phyloP scores from a whole-genome alignment of 2,888 invertebrate genomes.

The Periphyllus acericola region DNA sequence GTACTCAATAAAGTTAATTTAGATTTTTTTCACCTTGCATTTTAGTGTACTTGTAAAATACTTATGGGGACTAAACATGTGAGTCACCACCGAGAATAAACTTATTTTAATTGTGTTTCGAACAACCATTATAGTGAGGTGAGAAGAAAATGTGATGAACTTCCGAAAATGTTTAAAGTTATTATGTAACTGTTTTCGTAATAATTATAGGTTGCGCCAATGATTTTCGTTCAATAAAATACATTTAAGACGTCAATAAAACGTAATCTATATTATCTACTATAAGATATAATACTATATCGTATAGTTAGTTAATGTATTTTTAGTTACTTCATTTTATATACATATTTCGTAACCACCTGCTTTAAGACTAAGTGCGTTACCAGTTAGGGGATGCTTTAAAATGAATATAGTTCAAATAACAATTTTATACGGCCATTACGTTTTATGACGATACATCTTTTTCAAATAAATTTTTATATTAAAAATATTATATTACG shows the following conservation, averaged over 20 bases:
- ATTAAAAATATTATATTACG: background rate
- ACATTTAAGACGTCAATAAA: background rate
- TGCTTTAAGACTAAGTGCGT: background rate
- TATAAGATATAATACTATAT: too few species aligned
- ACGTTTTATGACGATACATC: background rate
- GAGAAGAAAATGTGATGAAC: background rate
- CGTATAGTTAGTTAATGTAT: background rate
- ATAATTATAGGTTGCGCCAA: background rate
- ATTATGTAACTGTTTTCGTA: background rate
- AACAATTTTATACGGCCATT: conserved; percentile 1
- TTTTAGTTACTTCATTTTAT: background rate
- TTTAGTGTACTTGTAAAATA: too few species aligned
- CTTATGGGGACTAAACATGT: background rate
- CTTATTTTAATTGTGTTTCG: background rate
- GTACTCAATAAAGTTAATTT: background rate
- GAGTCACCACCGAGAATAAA: background rate
- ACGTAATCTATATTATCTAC: too few species aligned
- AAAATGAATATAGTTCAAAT: background rate
- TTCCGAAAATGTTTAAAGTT: background rate
- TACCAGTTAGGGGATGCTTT: background rate
- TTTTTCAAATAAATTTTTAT: background rate
- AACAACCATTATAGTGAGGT: background rate
- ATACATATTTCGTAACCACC: background rate
- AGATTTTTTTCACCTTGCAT: too few species aligned
- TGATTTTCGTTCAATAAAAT: background rate